A percentile compares a stretch with the other conserved stretches of the same genome.
phyloP scores from a whole-genome alignment of 1,140 invertebrate species.

The Mya arenaria region DNA sequence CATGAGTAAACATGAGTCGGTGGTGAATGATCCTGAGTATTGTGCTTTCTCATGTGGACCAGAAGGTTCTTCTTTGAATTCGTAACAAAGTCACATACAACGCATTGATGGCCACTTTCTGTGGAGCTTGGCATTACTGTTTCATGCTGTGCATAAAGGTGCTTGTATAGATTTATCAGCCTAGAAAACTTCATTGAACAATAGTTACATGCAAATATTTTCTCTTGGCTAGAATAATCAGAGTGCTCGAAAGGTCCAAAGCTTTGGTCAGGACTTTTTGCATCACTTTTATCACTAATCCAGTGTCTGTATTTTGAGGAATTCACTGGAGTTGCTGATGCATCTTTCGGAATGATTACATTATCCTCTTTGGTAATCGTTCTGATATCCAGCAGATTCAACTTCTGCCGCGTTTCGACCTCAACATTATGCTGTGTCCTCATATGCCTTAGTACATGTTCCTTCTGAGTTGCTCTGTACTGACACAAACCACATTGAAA shows the following conservation, averaged over 20 bases:
- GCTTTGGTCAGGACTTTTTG: conserved; percentile 24
- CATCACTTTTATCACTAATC: conserved; percentile 38
- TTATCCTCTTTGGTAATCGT: neutral
- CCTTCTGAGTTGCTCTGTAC: conserved; percentile 77
- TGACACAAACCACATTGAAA: conserved; percentile 77
- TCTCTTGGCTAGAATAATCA: conserved; percentile 73
- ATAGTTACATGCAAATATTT: conserved; percentile 80
- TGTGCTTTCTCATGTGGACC: conserved; percentile 80
- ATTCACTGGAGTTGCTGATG: neutral
- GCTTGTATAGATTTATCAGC: conserved; percentile 79
- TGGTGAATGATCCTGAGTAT: conserved; percentile 72
- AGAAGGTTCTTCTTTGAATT: conserved; percentile 76
- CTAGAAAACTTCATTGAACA: conserved; percentile 80
- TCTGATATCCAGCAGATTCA: neutral
- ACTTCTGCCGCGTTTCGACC: conserved; percentile 58
- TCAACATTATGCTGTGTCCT: conserved; percentile 74
- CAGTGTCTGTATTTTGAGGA: neutral
- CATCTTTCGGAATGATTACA: neutral
- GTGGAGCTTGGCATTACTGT: conserved; percentile 70
- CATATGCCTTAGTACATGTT: conserved; percentile 78
- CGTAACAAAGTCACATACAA: conserved; percentile 79
- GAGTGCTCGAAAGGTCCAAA: conserved; percentile 57
- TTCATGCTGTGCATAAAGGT: conserved; percentile 77
- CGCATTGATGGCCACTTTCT: conserved; percentile 72
- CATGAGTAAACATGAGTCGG: conserved; percentile 78